Evolutionary conservation across 2,888 invertebrate species (phyloP).

Genomic region (Monoplex corrugatus): DNA sequence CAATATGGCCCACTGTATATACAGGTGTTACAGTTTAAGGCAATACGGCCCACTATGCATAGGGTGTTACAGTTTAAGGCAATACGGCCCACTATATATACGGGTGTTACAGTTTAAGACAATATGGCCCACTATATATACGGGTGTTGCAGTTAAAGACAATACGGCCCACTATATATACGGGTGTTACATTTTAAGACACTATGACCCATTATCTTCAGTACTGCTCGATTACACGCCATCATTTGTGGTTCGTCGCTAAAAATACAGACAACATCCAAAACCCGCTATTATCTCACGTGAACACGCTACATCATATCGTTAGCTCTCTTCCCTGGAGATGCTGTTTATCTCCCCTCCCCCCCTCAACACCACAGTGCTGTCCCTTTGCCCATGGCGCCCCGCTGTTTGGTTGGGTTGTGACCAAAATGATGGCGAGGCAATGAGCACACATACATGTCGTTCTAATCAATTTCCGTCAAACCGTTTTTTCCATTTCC

Average conservation of each 20-base stretch:
- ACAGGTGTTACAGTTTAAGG: no score
- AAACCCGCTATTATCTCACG: slow-evolving; percentile 40
- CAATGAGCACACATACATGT: background rate
- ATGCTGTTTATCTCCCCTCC: slow-evolving; percentile 42
- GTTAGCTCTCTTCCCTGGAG: slow-evolving; percentile 3
- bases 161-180: no score
- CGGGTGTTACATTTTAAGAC: slow-evolving; percentile 43
- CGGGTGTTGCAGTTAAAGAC: slow-evolving; percentile 42
- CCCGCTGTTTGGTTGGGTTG: background rate
- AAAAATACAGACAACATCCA: background rate
- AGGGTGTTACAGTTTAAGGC: no score
- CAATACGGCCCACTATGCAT: no score
- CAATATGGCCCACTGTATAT: no score
- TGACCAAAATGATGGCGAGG: slow-evolving; percentile 21
- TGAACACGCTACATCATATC: slow-evolving; percentile 51
- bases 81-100: no score
- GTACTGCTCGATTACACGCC: slow-evolving; percentile 51
- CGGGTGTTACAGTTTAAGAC: no score
- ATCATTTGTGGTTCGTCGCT: slow-evolving; percentile 41
- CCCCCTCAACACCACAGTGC: no score
- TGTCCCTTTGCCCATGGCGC: background rate
- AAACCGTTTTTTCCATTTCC: background rate
- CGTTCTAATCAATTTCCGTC: slow-evolving; percentile 26
- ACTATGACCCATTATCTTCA: slow-evolving; percentile 23
- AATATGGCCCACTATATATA: no score